Conservation (phyloP, 2,888 invertebrate species). For the Drosophila testacea region DNA sequence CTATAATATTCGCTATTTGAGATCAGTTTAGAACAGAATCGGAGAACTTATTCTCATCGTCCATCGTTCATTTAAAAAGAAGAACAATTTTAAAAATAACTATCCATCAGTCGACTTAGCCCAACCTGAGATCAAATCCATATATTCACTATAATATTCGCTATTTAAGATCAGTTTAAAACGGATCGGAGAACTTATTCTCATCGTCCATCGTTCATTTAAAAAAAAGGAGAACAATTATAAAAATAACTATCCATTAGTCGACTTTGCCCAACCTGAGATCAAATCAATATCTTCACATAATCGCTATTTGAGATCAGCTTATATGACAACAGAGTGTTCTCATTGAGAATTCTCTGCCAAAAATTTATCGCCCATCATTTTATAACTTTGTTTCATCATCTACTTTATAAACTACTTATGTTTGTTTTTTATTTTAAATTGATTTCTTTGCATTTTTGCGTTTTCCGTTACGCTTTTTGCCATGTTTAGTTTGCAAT, state of each 20-base stretch:
- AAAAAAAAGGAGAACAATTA: too few species aligned
- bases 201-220: too few species aligned
- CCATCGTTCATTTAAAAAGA: neutral
- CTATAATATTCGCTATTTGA: too few species aligned
- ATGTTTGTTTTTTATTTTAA: constrained; percentile 3
- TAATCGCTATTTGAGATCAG: constrained; percentile 13
- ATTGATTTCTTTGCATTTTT: constrained; percentile 31
- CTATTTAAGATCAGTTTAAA: constrained; percentile 12
- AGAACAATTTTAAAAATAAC: too few species aligned
- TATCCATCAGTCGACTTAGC: neutral
- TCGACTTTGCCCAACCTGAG: neutral
- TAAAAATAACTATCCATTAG: neutral
- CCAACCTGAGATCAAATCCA: neutral
- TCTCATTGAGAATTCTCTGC: too few species aligned
- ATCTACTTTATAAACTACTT: constrained; percentile 20
- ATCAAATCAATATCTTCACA: neutral
- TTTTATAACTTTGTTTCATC: constrained; percentile 19
- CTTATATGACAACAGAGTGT: neutral
- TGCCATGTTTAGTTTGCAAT: constrained; percentile 67
- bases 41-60: too few species aligned
- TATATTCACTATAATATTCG: neutral
- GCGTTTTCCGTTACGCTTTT: constrained; percentile 39
- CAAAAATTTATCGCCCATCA: neutral
- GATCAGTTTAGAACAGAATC: too few species aligned
- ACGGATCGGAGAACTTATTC: neutral